A percentile compares a stretch with the other conserved stretches of the same genome.
Conservation (phyloP, 2,113 vertebrate species). For the Melierax canorus region DNA sequence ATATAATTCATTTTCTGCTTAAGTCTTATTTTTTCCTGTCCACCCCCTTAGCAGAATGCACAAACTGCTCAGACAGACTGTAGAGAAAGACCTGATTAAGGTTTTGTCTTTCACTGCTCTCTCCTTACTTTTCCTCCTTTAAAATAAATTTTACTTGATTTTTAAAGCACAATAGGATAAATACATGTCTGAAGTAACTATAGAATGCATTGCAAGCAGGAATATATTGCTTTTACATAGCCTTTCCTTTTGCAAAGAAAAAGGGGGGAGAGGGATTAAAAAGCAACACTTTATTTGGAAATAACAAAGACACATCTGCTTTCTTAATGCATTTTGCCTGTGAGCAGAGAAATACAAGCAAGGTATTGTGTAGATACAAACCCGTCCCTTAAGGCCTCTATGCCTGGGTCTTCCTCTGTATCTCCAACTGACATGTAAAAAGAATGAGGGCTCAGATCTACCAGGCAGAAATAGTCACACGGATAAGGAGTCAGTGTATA, state of each 20-base stretch:
- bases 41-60: not conserved
- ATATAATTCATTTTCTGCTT: not conserved
- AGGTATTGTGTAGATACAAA: not conserved
- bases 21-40: not conserved
- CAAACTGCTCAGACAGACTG: not conserved
- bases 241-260: not conserved
- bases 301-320: not conserved
- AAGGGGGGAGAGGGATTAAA: fast-evolving
- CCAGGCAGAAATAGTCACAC: not conserved
- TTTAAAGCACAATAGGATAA: not conserved
- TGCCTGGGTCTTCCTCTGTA: not conserved
- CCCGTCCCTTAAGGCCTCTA: not conserved
- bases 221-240: not conserved
- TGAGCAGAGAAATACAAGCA: not conserved
- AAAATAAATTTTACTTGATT: not conserved
- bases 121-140: not conserved
- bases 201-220: not conserved
- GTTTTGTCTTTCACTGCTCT: not conserved
- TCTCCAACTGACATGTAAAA: not conserved
- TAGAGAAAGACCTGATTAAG: not conserved
- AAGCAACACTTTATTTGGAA: not conserved
- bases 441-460: not conserved
- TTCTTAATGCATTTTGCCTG: not conserved
- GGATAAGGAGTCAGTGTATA: not conserved
- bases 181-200: not conserved